phyloP scores from a whole-genome alignment of 2,797 vertebrate species.

The Holocentrus rufus region DNA sequence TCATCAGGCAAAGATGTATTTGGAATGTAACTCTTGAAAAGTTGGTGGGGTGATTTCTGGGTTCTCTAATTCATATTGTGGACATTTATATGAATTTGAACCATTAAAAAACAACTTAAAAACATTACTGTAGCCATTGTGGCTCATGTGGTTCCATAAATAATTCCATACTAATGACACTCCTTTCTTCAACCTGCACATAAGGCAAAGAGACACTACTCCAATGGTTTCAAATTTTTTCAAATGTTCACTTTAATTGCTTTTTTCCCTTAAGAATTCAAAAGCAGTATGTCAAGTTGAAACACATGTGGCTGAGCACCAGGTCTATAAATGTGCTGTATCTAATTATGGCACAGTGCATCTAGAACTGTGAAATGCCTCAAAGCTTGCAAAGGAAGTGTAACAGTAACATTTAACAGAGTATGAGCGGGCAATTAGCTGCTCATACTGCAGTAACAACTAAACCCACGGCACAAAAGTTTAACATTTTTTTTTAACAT shows the following conservation, averaged over 20 bases:
- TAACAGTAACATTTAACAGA: neutral
- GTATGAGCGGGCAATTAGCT: neutral
- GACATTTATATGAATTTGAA: too few species aligned
- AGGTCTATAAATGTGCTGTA: neutral
- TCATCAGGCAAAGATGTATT: too few species aligned
- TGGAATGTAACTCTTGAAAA: too few species aligned
- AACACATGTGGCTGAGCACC: neutral
- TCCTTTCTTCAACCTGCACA: neutral
- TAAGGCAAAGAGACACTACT: neutral
- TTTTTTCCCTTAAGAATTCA: too few species aligned
- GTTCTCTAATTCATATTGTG: too few species aligned
- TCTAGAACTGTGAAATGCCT: neutral
- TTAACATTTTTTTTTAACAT: neutral
- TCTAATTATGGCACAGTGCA: neutral
- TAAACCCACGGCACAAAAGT: neutral
- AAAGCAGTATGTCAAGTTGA: neutral
- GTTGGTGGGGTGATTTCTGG: too few species aligned
- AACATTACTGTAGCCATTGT: too few species aligned
- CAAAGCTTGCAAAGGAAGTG: neutral
- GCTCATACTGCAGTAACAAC: too few species aligned
- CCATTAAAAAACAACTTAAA: too few species aligned
- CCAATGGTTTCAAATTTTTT: too few species aligned
- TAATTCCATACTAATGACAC: too few species aligned
- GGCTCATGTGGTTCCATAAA: too few species aligned
- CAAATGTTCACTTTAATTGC: constrained; percentile 16